A percentile compares a stretch with the other conserved stretches of the same genome.
These are phyloP conservation scores for Chaetodon auriga DNA, from an alignment of 2,113 vertebrate species.

Conservation along the genomic window DNA sequence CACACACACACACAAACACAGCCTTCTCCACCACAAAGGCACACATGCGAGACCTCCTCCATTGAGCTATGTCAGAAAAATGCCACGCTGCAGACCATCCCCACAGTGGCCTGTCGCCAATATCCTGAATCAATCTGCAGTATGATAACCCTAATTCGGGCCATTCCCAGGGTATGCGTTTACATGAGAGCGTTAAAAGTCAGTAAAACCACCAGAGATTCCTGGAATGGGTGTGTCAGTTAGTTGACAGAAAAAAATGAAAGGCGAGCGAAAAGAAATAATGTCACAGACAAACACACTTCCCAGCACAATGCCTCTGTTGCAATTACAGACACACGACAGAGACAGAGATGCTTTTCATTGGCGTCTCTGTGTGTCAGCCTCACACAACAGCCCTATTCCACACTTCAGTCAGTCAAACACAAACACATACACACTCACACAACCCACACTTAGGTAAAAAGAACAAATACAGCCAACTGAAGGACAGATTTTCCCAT, in stretches of 20 bases:
- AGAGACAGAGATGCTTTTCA: slow-evolving; percentile 50
- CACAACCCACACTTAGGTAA: not conserved
- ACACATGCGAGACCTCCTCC: slow-evolving; percentile 61
- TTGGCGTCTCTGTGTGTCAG: slow-evolving; percentile 22
- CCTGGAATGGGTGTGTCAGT: slow-evolving; percentile 82
- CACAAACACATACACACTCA: slow-evolving; percentile 24
- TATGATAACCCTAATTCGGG: slow-evolving; percentile 66
- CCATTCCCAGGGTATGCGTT: slow-evolving; percentile 71
- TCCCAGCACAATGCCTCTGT: slow-evolving; percentile 58
- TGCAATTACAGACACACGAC: slow-evolving; percentile 57
- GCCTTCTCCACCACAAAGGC: slow-evolving; percentile 60
- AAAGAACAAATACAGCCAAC: not conserved
- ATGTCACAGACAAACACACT: slow-evolving; percentile 65
- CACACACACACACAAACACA: slow-evolving; percentile 54
- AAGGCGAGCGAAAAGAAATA: slow-evolving; percentile 56
- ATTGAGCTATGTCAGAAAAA: slow-evolving; percentile 63
- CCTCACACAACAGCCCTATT: slow-evolving; percentile 20
- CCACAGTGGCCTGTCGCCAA: slow-evolving; percentile 65
- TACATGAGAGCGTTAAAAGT: slow-evolving; percentile 76
- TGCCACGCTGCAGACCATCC: slow-evolving; percentile 61
- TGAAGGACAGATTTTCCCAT: not conserved
- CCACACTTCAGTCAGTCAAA: slow-evolving; percentile 14
- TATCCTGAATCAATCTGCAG: slow-evolving; percentile 68
- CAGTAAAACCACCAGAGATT: slow-evolving; percentile 80
- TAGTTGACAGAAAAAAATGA: slow-evolving; percentile 66